These are phyloP conservation scores for Scelioninae gen. 1 DNA, from an alignment of 2,888 invertebrate genomes.

Conservation along the genomic window DNA sequence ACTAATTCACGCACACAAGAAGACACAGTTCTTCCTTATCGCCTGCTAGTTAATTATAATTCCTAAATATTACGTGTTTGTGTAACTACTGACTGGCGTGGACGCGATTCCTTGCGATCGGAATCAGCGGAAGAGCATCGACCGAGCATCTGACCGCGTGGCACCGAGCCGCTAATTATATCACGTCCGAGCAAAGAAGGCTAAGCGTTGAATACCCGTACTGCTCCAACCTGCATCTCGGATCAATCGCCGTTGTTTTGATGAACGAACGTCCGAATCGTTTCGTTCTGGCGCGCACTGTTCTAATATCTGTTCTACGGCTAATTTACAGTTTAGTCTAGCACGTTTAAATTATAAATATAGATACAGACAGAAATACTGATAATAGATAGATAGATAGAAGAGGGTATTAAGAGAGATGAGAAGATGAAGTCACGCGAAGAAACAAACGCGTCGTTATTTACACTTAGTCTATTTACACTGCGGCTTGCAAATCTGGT, in stretches of 20 bases:
- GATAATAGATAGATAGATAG: slow-evolving; percentile 6
- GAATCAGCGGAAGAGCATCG: slow-evolving; percentile 42
- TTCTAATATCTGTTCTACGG: slow-evolving; percentile 26
- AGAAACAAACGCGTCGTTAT: slow-evolving; percentile 45
- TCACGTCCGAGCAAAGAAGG: slow-evolving; percentile 77
- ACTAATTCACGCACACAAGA: background rate
- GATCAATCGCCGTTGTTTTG: slow-evolving; percentile 69
- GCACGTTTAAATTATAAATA: slow-evolving; percentile 5
- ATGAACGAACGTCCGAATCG: slow-evolving; percentile 49
- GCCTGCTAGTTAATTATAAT: slow-evolving; percentile 4
- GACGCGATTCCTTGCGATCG: slow-evolving; percentile 44
- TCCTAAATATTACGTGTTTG: slow-evolving; percentile 27
- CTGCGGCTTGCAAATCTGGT: slow-evolving; percentile 24
- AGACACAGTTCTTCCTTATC: background rate
- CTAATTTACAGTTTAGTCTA: slow-evolving; percentile 34
- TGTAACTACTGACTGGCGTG: slow-evolving; percentile 24
- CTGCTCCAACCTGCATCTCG: slow-evolving; percentile 82
- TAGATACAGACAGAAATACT: slow-evolving; percentile 22
- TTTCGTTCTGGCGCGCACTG: slow-evolving; percentile 41
- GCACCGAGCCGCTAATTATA: slow-evolving; percentile 77
- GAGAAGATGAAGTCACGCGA: slow-evolving; percentile 41
- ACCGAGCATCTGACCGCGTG: slow-evolving; percentile 62
- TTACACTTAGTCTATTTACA: slow-evolving; percentile 66
- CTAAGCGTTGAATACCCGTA: slow-evolving; percentile 81
- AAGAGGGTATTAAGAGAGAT: background rate